phyloP scores from a whole-genome alignment of 2,888 invertebrate genomes.

The Fissipunctia ypsillon region DNA sequence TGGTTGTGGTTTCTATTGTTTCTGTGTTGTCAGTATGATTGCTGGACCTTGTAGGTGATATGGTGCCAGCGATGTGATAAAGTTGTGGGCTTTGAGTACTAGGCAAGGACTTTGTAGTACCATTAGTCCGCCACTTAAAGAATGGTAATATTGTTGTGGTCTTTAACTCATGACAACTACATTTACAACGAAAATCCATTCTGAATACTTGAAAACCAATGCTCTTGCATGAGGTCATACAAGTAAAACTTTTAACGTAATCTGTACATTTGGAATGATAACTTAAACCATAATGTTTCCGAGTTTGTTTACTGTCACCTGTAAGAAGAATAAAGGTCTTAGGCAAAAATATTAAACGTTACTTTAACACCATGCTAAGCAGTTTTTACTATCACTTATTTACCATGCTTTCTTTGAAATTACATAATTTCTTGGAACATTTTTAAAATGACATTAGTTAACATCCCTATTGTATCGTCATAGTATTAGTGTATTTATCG shows the following conservation, averaged over 20 bases:
- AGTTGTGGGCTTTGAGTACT: slow-evolving; percentile 76
- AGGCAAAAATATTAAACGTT: background rate
- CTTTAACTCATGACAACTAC: slow-evolving; percentile 81
- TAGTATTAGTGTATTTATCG: too few relatives aligned
- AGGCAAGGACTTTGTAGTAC: slow-evolving; percentile 74
- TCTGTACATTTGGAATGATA: slow-evolving; percentile 73
- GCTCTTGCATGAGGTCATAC: slow-evolving; percentile 82
- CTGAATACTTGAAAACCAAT: slow-evolving; percentile 80
- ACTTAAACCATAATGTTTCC: slow-evolving; percentile 82
- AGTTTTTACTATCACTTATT: slow-evolving; percentile 2
- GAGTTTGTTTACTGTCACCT: slow-evolving; percentile 68
- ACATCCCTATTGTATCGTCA: background rate
- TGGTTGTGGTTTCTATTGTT: background rate
- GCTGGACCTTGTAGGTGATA: slow-evolving; percentile 68
- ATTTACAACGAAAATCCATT: slow-evolving; percentile 76
- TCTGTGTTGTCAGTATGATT: background rate
- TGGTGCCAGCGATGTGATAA: slow-evolving; percentile 78
- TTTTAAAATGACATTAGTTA: background rate
- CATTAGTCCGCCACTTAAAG: slow-evolving; percentile 81
- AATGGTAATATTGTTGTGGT: slow-evolving; percentile 78
- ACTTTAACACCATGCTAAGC: background rate
- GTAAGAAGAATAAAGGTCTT: slow-evolving; percentile 47
- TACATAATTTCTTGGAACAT: background rate
- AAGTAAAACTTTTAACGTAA: slow-evolving; percentile 79
- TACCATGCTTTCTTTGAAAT: background rate